These are phyloP conservation scores for Aphelocoma californica DNA, from an alignment of 2,797 vertebrate species.

Conservation along the genomic window DNA sequence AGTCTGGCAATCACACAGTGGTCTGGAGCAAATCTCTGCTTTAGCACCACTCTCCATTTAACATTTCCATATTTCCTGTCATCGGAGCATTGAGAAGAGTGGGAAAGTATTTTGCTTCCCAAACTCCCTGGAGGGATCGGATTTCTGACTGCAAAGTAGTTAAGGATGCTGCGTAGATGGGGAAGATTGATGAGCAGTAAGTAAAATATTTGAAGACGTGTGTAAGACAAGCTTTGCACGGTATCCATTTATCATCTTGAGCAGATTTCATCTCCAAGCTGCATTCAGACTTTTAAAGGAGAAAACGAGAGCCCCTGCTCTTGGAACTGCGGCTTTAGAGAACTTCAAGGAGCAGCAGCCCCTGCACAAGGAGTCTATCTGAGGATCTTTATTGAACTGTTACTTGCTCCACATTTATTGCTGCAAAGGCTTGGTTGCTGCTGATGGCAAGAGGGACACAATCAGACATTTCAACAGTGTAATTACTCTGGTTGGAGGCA, in stretches of 20 bases:
- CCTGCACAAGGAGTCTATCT: slow-evolving; percentile 1
- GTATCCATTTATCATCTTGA: slow-evolving; percentile 37
- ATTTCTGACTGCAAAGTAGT: neutral
- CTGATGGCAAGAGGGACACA: slow-evolving; percentile 2
- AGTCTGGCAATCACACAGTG: neutral
- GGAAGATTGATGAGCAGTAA: slow-evolving; percentile 42
- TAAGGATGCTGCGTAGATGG: slow-evolving; percentile 1
- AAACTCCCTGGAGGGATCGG: slow-evolving; percentile 6
- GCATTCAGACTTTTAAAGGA: slow-evolving; percentile 37
- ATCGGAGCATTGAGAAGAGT: neutral
- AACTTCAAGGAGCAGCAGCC: slow-evolving; percentile 28
- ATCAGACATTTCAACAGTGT: slow-evolving; percentile 30
- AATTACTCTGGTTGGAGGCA: slow-evolving; percentile 36
- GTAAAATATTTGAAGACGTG: slow-evolving; percentile 59
- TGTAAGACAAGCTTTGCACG: slow-evolving; percentile 39
- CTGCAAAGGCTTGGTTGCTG: slow-evolving; percentile 3
- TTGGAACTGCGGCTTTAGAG: slow-evolving; percentile 21
- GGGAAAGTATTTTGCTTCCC: slow-evolving; percentile 13
- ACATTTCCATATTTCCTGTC: neutral
- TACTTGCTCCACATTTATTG: neutral
- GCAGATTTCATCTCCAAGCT: slow-evolving; percentile 28
- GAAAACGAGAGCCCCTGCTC: neutral
- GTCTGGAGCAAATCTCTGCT: neutral
- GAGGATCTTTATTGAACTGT: slow-evolving; percentile 11
- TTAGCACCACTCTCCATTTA: neutral